Evolutionary conservation across 2,797 vertebrate species (phyloP).

Genomic region (Parauchenoglanis punctatus): DNA sequence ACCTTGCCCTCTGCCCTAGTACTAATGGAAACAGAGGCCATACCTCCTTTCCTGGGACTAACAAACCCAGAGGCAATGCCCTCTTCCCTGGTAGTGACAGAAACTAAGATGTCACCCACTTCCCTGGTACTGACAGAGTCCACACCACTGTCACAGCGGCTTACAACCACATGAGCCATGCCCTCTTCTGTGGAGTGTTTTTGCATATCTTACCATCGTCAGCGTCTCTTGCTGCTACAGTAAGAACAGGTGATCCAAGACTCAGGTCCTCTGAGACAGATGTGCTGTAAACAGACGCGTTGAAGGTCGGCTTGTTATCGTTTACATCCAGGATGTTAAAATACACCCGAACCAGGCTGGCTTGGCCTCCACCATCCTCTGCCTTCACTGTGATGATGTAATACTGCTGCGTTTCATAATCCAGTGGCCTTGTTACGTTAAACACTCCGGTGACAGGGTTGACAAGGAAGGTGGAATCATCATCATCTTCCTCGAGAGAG

Average conservation of each 20-base stretch:
- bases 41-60: background rate
- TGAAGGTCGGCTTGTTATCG: slow-evolving; percentile 88
- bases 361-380: slow-evolving; percentile 87
- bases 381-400: slow-evolving; percentile 88
- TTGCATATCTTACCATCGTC: slow-evolving; percentile 83
- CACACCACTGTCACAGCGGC: background rate
- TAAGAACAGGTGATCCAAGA: slow-evolving; percentile 80
- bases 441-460: slow-evolving; percentile 94
- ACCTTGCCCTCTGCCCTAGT: background rate
- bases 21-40: background rate
- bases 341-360: slow-evolving; percentile 85
- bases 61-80: background rate
- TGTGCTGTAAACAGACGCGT: slow-evolving; percentile 79
- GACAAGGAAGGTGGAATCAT: slow-evolving; percentile 88
- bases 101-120: background rate
- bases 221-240: slow-evolving; percentile 82
- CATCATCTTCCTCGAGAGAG: slow-evolving; percentile 86
- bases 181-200: background rate
- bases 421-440: slow-evolving; percentile 86
- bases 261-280: slow-evolving; percentile 87
- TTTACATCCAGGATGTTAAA: slow-evolving; percentile 94
- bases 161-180: background rate
- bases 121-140: background rate
- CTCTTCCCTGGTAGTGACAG: background rate
- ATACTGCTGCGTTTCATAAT: slow-evolving; percentile 89